These are phyloP conservation scores for Petrolisthes manimaculis DNA, from an alignment of 2,888 invertebrate species.

Conservation along the genomic window DNA sequence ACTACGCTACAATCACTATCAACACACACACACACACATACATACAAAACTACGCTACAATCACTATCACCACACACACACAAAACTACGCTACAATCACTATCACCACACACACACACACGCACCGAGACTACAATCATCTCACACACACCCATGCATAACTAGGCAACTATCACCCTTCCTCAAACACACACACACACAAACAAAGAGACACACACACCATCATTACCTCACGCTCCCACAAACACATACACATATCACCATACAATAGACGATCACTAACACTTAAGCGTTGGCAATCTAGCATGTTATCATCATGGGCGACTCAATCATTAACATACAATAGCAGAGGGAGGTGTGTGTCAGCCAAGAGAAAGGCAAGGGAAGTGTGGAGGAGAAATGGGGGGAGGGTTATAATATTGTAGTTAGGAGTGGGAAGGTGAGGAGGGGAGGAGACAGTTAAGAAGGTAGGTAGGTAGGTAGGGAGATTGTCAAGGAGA, in stretches of 20 bases:
- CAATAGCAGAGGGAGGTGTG: conserved; percentile 15
- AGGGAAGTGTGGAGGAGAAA: conserved; percentile 8
- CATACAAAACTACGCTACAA: too few species aligned
- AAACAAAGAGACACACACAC: background rate
- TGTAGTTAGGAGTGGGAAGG: background rate
- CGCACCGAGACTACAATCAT: background rate
- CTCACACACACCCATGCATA: background rate
- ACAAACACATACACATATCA: too few species aligned
- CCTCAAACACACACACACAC: background rate
- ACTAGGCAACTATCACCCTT: background rate
- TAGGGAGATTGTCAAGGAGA: background rate
- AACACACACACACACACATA: too few species aligned
- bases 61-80: too few species aligned
- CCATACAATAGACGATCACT: conserved; percentile 25
- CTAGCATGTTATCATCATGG: conserved; percentile 17
- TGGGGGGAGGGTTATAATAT: background rate
- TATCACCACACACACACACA: background rate
- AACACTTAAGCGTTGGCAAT: background rate
- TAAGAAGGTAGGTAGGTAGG: background rate
- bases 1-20: background rate
- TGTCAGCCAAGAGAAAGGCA: background rate
- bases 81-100: too few species aligned
- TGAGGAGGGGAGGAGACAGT: conserved; percentile 8
- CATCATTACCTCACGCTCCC: too few species aligned
- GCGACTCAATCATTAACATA: conserved; percentile 22